Evolutionary conservation across 2,888 invertebrate genomes (phyloP).

Genomic region (Acleris holmiana): DNA sequence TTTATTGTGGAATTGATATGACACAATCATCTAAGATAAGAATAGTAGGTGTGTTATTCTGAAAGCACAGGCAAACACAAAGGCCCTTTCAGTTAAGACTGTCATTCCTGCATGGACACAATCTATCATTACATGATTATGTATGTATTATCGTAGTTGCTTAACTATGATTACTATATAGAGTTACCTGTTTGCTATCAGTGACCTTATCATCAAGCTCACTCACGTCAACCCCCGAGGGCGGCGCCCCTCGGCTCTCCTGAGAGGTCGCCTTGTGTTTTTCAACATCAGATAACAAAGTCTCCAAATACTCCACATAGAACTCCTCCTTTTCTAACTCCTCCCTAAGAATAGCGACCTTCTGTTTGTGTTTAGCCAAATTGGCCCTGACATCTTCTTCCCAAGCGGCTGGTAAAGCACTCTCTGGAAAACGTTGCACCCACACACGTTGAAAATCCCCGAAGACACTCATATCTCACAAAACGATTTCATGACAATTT

Average conservation of each 20-base stretch:
- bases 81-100: slow-evolving; percentile 16
- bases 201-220: slow-evolving; percentile 74
- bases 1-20: slow-evolving; percentile 33
- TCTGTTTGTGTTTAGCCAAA: slow-evolving; percentile 94
- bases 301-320: slow-evolving; percentile 95
- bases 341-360: slow-evolving; percentile 91
- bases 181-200: slow-evolving; percentile 77
- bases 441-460: slow-evolving; percentile 96
- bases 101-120: neutral
- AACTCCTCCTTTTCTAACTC: slow-evolving; percentile 96
- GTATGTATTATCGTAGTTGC: slow-evolving; percentile 27
- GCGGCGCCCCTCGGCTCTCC: slow-evolving; percentile 77
- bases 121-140: slow-evolving; percentile 4
- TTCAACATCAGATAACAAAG: slow-evolving; percentile 93
- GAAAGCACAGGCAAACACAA: slow-evolving; percentile 28
- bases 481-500: slow-evolving; percentile 82
- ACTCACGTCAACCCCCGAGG: slow-evolving; percentile 74
- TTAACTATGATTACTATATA: slow-evolving; percentile 42
- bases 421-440: slow-evolving; percentile 95
- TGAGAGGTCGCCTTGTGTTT: slow-evolving; percentile 88
- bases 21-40: slow-evolving; percentile 37
- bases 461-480: slow-evolving; percentile 92
- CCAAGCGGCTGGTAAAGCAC: slow-evolving; percentile 95
- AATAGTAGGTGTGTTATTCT: slow-evolving; percentile 33
- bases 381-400: slow-evolving; percentile 96